A percentile compares a stretch with the other conserved stretches of the same genome.
Evolutionary conservation across 2,888 invertebrate species (phyloP).

Genomic region (Drosophila kambysellisi): DNA sequence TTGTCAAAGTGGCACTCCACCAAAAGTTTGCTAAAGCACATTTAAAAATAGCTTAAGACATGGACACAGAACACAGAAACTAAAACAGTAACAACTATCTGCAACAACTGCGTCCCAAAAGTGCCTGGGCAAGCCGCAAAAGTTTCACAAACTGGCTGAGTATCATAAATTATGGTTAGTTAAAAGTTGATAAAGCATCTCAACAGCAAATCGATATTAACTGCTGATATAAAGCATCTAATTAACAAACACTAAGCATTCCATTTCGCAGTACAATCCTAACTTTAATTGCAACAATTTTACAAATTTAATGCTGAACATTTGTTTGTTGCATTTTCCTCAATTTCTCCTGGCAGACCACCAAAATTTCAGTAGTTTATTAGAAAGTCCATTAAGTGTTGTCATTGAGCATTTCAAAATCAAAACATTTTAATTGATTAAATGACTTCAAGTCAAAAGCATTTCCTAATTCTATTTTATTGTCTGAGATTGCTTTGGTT

Average conservation of each 20-base stretch:
- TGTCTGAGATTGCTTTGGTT: not conserved
- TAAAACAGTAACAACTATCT: slow-evolving; percentile 19
- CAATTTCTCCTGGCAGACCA: not conserved
- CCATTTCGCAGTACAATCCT: not conserved
- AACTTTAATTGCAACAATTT: not conserved
- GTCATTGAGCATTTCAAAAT: not conserved
- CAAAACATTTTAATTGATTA: slow-evolving; percentile 12
- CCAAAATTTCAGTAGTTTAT: not conserved
- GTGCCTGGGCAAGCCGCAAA: slow-evolving; percentile 49
- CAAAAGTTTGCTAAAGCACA: slow-evolving; percentile 61
- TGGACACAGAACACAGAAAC: slow-evolving; percentile 14
- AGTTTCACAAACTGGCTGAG: slow-evolving; percentile 50
- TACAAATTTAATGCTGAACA: not conserved
- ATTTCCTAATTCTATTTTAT: not conserved
- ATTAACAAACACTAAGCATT: slow-evolving; percentile 32
- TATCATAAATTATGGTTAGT: slow-evolving; percentile 75
- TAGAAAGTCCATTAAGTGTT: slow-evolving; percentile 2
- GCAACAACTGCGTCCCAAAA: slow-evolving; percentile 41
- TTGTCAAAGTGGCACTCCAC: slow-evolving; percentile 55
- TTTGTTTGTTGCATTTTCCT: too few relatives aligned
- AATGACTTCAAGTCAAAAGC: slow-evolving; percentile 10
- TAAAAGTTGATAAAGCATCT: slow-evolving; percentile 64
- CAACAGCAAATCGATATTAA: slow-evolving; percentile 44
- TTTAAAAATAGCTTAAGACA: slow-evolving; percentile 80
- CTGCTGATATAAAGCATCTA: slow-evolving; percentile 29